These are phyloP conservation scores for Limnephilus auricula DNA, from an alignment of 2,888 invertebrate species.

Conservation along the genomic window DNA sequence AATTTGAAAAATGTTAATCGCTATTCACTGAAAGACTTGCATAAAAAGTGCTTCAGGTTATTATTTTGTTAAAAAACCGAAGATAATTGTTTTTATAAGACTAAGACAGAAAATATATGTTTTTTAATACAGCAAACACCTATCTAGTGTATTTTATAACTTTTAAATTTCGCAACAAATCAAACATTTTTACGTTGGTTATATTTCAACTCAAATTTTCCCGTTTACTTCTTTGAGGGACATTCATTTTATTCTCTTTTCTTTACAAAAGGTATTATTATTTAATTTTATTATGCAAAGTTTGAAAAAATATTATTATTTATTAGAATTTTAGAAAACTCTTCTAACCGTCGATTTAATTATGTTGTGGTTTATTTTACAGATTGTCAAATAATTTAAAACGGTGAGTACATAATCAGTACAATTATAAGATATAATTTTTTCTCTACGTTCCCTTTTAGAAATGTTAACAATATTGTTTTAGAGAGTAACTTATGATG, in stretches of 20 bases:
- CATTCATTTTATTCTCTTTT: neutral
- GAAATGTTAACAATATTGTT: no score
- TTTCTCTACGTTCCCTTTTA: no score
- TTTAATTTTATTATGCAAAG: no score
- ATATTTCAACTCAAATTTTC: neutral
- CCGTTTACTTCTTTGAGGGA: neutral
- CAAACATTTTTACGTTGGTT: conserved; percentile 5
- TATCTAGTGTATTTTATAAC: neutral
- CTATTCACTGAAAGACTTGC: neutral
- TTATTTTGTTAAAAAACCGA: neutral
- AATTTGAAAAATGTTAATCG: neutral
- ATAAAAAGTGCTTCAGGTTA: neutral
- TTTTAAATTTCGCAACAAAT: neutral
- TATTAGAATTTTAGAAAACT: neutral
- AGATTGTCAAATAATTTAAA: neutral
- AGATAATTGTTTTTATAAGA: neutral
- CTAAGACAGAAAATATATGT: no score
- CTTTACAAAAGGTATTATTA: neutral
- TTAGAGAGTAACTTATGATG: no score
- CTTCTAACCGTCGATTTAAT: neutral
- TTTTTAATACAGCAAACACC: neutral
- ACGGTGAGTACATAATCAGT: neutral
- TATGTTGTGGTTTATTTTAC: neutral
- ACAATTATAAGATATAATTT: no score
- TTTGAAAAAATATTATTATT: neutral